These are phyloP conservation scores for Boloria euphrosyne DNA, from an alignment of 2,888 invertebrate genomes.

Conservation along the genomic window DNA sequence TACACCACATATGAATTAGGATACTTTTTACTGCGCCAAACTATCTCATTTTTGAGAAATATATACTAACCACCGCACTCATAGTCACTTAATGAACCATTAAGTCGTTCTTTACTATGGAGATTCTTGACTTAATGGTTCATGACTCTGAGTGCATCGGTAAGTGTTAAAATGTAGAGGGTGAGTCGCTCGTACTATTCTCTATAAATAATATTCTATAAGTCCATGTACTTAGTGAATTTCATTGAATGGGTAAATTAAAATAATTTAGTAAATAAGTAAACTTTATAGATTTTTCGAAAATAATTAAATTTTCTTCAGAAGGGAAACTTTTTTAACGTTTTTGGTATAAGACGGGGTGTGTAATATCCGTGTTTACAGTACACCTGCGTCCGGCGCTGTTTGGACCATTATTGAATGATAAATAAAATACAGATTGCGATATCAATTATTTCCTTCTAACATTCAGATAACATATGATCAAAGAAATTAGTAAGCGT, in stretches of 20 bases:
- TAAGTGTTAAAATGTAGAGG: no score
- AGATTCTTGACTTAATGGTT: no score
- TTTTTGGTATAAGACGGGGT: constrained; percentile 58
- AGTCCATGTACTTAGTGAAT: no score
- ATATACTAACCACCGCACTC: no score
- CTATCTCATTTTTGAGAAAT: no score
- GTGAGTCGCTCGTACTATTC: no score
- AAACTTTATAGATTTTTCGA: constrained; percentile 40
- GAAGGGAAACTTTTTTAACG: constrained; percentile 41
- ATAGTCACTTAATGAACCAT: no score
- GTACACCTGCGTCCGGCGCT: constrained; percentile 76
- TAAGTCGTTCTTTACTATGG: no score
- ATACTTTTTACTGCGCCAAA: no score
- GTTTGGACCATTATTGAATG: constrained; percentile 61
- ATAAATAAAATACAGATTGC: constrained; percentile 55
- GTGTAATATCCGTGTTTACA: constrained; percentile 60
- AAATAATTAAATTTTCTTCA: constrained; percentile 39
- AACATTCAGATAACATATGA: constrained; percentile 33
- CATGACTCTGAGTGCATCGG: no score
- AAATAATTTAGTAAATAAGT: neutral
- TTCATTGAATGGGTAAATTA: neutral
- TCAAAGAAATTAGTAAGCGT: constrained; percentile 24
- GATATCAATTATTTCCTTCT: constrained; percentile 42
- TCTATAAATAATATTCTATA: no score
- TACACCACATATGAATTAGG: no score